Percentiles rank a stretch among this genome's conserved stretches.
Conservation (phyloP, 2,113 vertebrate species). For the Callospermophilus lateralis region DNA sequence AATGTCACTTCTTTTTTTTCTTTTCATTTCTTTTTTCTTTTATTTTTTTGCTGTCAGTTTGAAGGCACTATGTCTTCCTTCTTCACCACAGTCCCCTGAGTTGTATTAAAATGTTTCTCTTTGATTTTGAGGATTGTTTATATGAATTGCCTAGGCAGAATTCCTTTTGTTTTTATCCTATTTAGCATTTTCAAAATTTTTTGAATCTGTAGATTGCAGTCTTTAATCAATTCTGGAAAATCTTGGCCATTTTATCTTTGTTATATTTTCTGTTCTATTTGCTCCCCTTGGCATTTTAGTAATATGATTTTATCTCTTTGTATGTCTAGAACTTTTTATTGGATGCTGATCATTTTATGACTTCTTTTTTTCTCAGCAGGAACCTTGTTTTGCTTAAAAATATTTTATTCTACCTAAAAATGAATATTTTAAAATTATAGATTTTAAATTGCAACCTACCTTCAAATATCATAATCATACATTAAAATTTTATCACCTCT, state of each 20-base stretch:
- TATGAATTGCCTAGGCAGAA: background rate
- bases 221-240: background rate
- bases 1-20: background rate
- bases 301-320: background rate
- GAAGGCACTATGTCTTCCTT: background rate
- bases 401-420: background rate
- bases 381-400: background rate
- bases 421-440: background rate
- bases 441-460: background rate
- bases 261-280: background rate
- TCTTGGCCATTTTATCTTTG: background rate
- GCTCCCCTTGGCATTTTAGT: background rate
- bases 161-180: background rate
- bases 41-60: background rate
- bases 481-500: background rate
- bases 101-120: background rate
- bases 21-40: background rate
- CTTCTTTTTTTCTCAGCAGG: background rate
- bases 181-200: background rate
- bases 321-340: background rate
- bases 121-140: background rate
- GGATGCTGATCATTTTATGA: background rate
- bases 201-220: background rate
- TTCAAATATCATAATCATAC: background rate
- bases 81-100: background rate